Conservation (phyloP, 2,888 invertebrate species). For the Atherix ibis region DNA sequence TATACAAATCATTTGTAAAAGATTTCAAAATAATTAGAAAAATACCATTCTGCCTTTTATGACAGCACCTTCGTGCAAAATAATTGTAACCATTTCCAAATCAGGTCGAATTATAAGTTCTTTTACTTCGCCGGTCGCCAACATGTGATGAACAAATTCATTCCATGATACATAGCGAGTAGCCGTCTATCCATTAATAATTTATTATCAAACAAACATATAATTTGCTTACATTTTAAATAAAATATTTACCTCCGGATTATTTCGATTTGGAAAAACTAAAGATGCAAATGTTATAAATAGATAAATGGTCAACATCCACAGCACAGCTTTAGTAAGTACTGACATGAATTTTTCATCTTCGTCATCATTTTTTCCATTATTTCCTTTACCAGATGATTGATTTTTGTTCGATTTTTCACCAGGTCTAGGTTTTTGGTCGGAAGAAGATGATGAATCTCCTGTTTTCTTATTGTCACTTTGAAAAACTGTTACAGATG, state of each 20-base stretch:
- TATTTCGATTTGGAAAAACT: conserved; percentile 51
- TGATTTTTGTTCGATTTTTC: conserved; percentile 15
- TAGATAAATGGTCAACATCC: conserved; percentile 63
- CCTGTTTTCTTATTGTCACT: too few species aligned
- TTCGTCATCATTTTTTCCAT: conserved; percentile 42
- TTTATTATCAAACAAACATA: not conserved
- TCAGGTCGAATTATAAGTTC: conserved; percentile 74
- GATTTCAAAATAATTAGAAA: conserved; percentile 3
- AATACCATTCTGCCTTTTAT: conserved; percentile 54
- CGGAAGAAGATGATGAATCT: too few species aligned
- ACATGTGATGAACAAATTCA: conserved; percentile 88
- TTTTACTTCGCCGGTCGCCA: conserved; percentile 87
- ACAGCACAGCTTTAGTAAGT: conserved; percentile 59
- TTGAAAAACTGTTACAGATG: conserved; percentile 5
- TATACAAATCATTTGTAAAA: too few species aligned
- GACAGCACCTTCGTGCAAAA: conserved; percentile 70
- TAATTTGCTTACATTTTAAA: conserved; percentile 5
- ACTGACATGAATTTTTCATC: conserved; percentile 56
- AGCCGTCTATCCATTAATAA: conserved; percentile 16
- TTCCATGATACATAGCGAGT: conserved; percentile 84
- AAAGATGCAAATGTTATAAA: conserved; percentile 56
- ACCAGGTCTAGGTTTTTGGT: too few species aligned
- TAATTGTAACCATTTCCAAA: conserved; percentile 68
- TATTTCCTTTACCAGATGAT: conserved; percentile 22
- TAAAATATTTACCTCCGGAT: conserved; percentile 46